Evolutionary conservation across 1,140 invertebrate species (phyloP).

Genomic region (Phymorhynchus buccinoides): DNA sequence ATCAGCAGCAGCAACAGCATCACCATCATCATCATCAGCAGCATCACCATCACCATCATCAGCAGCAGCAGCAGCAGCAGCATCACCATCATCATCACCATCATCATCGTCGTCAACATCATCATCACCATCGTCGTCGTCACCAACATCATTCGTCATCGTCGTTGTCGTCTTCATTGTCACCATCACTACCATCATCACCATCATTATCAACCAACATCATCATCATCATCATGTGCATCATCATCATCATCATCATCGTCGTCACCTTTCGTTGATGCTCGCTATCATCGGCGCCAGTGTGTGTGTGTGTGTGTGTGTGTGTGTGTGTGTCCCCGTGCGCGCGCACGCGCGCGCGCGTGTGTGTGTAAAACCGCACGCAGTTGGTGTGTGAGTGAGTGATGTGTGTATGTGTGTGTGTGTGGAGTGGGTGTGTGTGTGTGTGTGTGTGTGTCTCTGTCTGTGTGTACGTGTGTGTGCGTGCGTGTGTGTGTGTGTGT

Average conservation of each 20-base stretch:
- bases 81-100: background rate
- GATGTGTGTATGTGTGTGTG: too few species aligned
- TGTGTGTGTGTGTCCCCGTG: background rate
- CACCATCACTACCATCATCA: background rate
- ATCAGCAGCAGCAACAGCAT: background rate
- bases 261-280: too few species aligned
- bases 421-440: too few species aligned
- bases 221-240: background rate
- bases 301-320: background rate
- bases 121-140: background rate
- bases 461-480: too few species aligned
- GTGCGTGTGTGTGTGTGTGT: too few species aligned
- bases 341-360: background rate
- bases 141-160: too few species aligned
- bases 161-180: background rate
- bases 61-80: background rate
- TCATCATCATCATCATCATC: too few species aligned
- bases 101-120: background rate
- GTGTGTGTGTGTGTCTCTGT: too few species aligned
- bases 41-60: too few species aligned
- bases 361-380: background rate
- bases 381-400: too few species aligned
- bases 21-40: background rate
- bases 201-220: background rate
- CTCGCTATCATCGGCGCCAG: background rate